Conservation (phyloP, 2,797 vertebrate genomes). For the Chrysocyon brachyurus region DNA sequence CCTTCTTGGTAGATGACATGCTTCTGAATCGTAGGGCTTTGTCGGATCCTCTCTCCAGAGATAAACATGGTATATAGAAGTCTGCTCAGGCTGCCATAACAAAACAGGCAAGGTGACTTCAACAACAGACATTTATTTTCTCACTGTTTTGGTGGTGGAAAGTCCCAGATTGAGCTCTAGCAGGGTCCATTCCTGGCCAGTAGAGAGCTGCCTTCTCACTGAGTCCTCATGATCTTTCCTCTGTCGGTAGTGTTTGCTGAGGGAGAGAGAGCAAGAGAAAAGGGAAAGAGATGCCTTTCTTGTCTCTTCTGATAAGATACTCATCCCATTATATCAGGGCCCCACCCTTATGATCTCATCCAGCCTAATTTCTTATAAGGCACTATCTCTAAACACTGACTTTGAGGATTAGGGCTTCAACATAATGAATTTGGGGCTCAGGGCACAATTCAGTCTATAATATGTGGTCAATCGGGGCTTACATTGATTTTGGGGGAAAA, state of each 20-base stretch:
- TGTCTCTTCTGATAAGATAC: background rate
- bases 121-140: background rate
- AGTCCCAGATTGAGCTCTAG: background rate
- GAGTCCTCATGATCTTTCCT: background rate
- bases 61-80: no score
- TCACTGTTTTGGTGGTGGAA: background rate
- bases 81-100: background rate
- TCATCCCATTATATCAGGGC: background rate
- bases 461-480: background rate
- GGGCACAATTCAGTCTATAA: background rate
- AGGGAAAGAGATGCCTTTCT: background rate
- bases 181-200: background rate
- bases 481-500: background rate
- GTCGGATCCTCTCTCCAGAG: background rate
- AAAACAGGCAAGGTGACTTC: background rate
- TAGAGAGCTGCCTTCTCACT: background rate
- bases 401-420: background rate
- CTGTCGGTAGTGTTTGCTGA: background rate
- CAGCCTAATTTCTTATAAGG: background rate
- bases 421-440: background rate
- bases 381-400: background rate
- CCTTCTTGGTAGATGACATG: background rate
- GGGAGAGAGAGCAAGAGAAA: background rate
- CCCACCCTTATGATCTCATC: background rate
- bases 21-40: background rate